phyloP scores from a whole-genome alignment of 2,888 invertebrate species.

The Clanis bilineata region DNA sequence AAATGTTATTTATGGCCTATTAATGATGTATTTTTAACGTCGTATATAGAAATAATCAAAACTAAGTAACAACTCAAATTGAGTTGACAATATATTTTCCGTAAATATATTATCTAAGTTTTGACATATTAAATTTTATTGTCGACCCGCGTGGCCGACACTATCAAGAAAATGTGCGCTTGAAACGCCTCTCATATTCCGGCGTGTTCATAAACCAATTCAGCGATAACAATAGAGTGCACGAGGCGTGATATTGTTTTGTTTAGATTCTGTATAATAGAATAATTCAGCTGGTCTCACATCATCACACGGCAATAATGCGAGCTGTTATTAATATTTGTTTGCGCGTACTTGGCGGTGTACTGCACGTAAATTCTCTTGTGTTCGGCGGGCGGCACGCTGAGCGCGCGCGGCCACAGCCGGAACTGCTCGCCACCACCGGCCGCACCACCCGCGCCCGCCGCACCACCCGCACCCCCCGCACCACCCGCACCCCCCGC shows the following conservation, averaged over 20 bases:
- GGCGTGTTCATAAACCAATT: neutral
- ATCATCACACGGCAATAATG: neutral
- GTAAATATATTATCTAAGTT: too few relatives aligned
- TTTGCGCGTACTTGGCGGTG: constrained; percentile 49
- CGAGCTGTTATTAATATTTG: neutral
- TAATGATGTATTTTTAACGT: too few relatives aligned
- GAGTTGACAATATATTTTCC: too few relatives aligned
- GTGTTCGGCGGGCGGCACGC: constrained; percentile 37
- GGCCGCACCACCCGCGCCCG: constrained; percentile 26
- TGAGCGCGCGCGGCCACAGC: constrained; percentile 45
- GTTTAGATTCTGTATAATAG: neutral
- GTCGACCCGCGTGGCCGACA: too few relatives aligned
- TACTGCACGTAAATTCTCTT: constrained; percentile 55
- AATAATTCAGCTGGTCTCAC: neutral
- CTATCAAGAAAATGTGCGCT: neutral
- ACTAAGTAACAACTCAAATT: too few relatives aligned
- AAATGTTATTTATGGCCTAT: too few relatives aligned
- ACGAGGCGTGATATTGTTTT: neutral
- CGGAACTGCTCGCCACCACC: constrained; percentile 43
- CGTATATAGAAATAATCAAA: too few relatives aligned
- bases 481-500: too few relatives aligned
- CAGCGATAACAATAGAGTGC: neutral
- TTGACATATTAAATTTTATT: too few relatives aligned
- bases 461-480: constrained; percentile 25
- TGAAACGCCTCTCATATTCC: neutral